Percentiles rank a stretch among this genome's conserved stretches.
phyloP scores from a whole-genome alignment of 2,113 vertebrate species.

The Shinisaurus crocodilurus region DNA sequence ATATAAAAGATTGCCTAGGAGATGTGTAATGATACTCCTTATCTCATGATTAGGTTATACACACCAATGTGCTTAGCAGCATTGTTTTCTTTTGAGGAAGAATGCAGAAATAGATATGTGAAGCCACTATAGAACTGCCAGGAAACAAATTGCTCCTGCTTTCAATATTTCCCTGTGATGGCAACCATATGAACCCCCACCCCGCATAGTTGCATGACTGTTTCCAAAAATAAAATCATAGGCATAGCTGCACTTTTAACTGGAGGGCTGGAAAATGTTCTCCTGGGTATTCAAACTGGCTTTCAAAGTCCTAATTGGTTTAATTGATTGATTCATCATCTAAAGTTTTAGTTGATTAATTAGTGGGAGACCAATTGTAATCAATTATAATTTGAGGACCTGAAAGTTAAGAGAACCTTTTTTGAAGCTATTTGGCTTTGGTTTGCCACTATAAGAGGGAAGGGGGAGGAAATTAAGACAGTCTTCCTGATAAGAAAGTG shows the following conservation, averaged over 20 bases:
- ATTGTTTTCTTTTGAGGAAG: neutral
- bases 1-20: neutral
- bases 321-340: neutral
- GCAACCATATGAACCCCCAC: neutral
- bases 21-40: constrained; percentile 29
- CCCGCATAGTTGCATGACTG: neutral
- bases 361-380: neutral
- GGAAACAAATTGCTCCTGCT: constrained; percentile 20
- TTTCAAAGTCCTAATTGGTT: neutral
- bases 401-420: neutral
- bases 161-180: constrained; percentile 24
- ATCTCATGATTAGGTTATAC: constrained; percentile 56
- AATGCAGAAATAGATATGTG: constrained; percentile 26
- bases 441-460: too few relatives aligned
- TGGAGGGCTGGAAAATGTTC: neutral
- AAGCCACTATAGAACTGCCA: constrained; percentile 32
- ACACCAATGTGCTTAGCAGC: constrained; percentile 10
- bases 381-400: neutral
- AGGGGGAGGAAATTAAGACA: too few relatives aligned
- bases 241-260: neutral
- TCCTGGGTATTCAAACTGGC: neutral
- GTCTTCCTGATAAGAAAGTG: too few relatives aligned
- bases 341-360: neutral
- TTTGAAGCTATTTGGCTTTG: too few relatives aligned
- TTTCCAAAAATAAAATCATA: neutral